Evolutionary conservation across 1,140 invertebrate species (phyloP).

Genomic region (Stenopsyche tienmushanensis): DNA sequence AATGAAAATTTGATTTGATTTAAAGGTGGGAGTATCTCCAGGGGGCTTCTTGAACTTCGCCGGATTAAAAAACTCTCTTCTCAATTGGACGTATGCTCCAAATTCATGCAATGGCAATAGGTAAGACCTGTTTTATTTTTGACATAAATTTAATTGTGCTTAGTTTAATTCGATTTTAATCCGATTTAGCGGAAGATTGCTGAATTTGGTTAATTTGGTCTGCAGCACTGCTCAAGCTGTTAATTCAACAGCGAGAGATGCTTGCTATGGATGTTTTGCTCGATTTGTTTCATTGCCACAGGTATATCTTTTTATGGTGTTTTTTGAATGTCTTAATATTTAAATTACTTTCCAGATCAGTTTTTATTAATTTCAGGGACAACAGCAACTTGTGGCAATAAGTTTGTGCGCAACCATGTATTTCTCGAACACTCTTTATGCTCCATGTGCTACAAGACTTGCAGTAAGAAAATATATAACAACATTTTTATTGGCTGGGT

Average conservation of each 20-base stretch:
- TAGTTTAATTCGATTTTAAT: slow-evolving; percentile 1
- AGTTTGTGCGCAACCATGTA: slow-evolving; percentile 54
- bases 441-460: slow-evolving; percentile 50
- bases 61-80: slow-evolving; percentile 28
- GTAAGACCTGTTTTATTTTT: slow-evolving; percentile 16
- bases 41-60: slow-evolving; percentile 18
- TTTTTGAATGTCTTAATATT: slow-evolving; percentile 10
- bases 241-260: slow-evolving; percentile 54
- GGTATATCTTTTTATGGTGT: slow-evolving; percentile 41
- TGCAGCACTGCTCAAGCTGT: slow-evolving; percentile 57
- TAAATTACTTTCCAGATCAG: slow-evolving; percentile 6
- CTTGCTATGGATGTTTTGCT: slow-evolving; percentile 56
- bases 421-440: slow-evolving; percentile 53
- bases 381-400: slow-evolving; percentile 51
- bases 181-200: slow-evolving; percentile 47
- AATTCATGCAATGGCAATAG: slow-evolving; percentile 22
- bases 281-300: slow-evolving; percentile 53
- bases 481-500: no score
- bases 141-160: slow-evolving; percentile 1
- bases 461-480: slow-evolving; percentile 46
- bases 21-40: neutral
- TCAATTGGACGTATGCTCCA: slow-evolving; percentile 26
- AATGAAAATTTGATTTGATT: neutral
- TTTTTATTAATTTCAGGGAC: slow-evolving; percentile 46
- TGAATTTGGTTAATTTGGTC: slow-evolving; percentile 56